phyloP scores from a whole-genome alignment of 2,797 vertebrate genomes.

The Ceryle rudis region DNA sequence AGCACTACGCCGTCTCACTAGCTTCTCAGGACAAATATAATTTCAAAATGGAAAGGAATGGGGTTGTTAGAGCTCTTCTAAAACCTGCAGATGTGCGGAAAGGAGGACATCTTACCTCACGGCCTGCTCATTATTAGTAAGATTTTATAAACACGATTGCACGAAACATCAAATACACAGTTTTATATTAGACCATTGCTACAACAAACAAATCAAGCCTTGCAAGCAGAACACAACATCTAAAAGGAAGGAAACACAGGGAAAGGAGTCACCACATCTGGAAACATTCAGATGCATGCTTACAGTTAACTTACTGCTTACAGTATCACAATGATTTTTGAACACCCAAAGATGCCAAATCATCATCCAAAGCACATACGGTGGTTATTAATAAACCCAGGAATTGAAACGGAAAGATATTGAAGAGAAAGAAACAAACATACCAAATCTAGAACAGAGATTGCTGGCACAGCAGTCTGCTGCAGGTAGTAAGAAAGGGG shows the following conservation, averaged over 20 bases:
- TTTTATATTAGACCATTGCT: constrained; percentile 21
- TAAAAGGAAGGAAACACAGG: constrained; percentile 37
- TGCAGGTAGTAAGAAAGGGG: constrained; percentile 86
- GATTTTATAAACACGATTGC: not conserved
- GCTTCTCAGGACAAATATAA: not conserved
- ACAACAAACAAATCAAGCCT: constrained; percentile 55
- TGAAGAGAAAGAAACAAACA: constrained; percentile 88
- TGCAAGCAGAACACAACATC: constrained; percentile 65
- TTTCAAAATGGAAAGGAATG: not conserved
- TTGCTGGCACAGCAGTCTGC: constrained; percentile 99
- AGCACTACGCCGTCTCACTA: not conserved
- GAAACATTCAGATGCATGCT: constrained; percentile 70
- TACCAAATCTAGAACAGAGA: constrained; percentile 99
- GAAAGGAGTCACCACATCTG: constrained; percentile 32
- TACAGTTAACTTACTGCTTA: constrained; percentile 32
- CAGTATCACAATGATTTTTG: not conserved
- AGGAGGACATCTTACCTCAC: constrained; percentile 18
- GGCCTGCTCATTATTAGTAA: not conserved
- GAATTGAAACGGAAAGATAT: constrained; percentile 75
- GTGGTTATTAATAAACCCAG: constrained; percentile 35
- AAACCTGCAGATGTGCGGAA: not conserved
- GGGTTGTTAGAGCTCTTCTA: not conserved
- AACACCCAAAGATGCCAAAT: constrained; percentile 41
- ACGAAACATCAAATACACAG: not conserved
- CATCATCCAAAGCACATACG: constrained; percentile 31